Conservation (phyloP, 2,113 vertebrate species). For the Glaucidium brasilianum region DNA sequence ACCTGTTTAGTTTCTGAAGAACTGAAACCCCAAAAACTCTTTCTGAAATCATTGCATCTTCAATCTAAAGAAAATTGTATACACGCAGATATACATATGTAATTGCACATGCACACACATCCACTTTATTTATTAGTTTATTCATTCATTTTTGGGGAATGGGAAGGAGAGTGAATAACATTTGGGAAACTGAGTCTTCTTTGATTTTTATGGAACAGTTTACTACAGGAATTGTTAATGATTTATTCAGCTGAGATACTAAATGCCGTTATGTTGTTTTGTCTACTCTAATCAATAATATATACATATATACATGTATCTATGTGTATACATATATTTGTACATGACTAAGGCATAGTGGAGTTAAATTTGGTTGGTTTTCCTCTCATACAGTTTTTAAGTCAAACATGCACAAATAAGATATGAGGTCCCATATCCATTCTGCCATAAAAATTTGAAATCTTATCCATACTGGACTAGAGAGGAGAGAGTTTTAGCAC, state of each 20-base stretch:
- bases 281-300: neutral
- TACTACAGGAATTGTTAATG: neutral
- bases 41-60: neutral
- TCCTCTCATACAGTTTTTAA: neutral
- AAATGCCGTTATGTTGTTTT: neutral
- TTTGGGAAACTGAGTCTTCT: neutral
- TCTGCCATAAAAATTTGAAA: neutral
- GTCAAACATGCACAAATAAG: neutral
- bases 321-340: neutral
- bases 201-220: neutral
- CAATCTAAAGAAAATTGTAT: neutral
- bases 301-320: neutral
- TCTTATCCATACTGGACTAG: neutral
- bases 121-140: no score
- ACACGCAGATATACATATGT: rapidly evolving
- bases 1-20: neutral
- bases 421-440: neutral
- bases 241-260: neutral
- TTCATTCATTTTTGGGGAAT: rapidly evolving
- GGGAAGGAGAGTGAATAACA: neutral
- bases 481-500: neutral
- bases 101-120: neutral
- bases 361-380: neutral
- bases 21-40: neutral
- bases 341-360: neutral